Percentiles rank a stretch among this genome's conserved stretches.
Conservation (phyloP, 2,888 invertebrate species). For the Lysandra coridon region DNA sequence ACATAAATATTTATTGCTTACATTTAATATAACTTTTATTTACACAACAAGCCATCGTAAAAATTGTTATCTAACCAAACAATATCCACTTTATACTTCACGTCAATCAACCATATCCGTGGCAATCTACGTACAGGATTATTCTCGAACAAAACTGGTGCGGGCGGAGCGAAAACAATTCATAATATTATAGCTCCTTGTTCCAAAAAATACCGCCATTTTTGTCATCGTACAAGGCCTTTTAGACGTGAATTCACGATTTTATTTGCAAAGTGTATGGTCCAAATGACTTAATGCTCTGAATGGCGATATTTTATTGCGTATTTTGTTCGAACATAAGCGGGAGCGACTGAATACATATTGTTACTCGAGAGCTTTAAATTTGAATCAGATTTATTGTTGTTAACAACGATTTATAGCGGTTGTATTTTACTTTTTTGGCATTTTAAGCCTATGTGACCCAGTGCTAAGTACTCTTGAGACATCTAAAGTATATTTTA, state of each 20-base stretch:
- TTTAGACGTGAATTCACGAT: slow-evolving; percentile 19
- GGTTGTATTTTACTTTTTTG: slow-evolving; percentile 1
- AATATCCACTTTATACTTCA: slow-evolving; percentile 22
- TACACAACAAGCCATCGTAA: background rate
- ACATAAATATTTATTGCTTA: slow-evolving; percentile 15
- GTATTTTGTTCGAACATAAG: slow-evolving; percentile 14
- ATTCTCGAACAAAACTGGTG: slow-evolving; percentile 30
- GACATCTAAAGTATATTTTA: background rate
- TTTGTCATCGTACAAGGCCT: slow-evolving; percentile 29
- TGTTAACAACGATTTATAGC: slow-evolving; percentile 3
- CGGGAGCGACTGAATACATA: slow-evolving; percentile 4
- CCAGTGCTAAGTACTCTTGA: background rate
- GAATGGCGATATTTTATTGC: slow-evolving; percentile 24
- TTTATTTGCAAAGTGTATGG: slow-evolving; percentile 24
- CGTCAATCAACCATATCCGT: slow-evolving; percentile 24
- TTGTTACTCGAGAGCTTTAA: slow-evolving; percentile 18
- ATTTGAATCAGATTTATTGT: slow-evolving; percentile 10
- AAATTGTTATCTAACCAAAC: slow-evolving; percentile 25
- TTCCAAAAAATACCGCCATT: slow-evolving; percentile 30
- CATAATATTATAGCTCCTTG: slow-evolving; percentile 30
- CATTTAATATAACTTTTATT: background rate
- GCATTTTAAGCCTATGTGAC: background rate
- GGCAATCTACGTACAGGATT: slow-evolving; percentile 16
- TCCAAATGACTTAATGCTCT: slow-evolving; percentile 25
- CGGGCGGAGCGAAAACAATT: slow-evolving; percentile 31